Evolutionary conservation across 1,140 invertebrate genomes (phyloP), one percentile per base, ranked within the genome.

Genomic region (Neotoxoptera formosana): DNA sequence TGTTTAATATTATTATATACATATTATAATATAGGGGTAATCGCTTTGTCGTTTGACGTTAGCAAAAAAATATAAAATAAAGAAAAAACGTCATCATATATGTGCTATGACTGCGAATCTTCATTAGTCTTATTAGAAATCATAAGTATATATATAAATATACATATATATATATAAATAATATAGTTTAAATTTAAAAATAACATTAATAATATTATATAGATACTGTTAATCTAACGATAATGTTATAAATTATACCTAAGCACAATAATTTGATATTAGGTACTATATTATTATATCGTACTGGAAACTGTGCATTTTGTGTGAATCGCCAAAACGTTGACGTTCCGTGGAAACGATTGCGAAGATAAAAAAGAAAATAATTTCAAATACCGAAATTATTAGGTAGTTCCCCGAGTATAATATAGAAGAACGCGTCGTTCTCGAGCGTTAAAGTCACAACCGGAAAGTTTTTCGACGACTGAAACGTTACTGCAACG

Each of bases 131-230:
- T 84, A 84, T 76, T 76, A 34, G 60, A 17, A 76, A 76, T 9
- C n/a, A 67, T 76, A 76, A 76, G 60, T n/a, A n/a, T 67, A 67
- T 53, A 53, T 53, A 53, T 53, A 53, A 23, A 67, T 67, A 67
- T 60, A n/a, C n/a, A n/a, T n/a, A n/a, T n/a, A n/a, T n/a, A n/a
- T 60, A 60, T 60, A 48, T 14, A 30, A 48, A 67, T 30, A 67
- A n/a, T n/a, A 76, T 76, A 76, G 60, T 76, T 76, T n/a, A 76
- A 17, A 76, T 76, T 76, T 76, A 76, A 76, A 67, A 76, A n/a
- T 76, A 76, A 76, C 14, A 17, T n/a, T 76, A n/a, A 17, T 76
- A 76, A 17, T 76, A 76, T 76, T 76, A 76, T 53, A 76, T 76
- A 76, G 60, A 30, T 76, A 76, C 60, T 76, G 60, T 76, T 76